Evolutionary conservation across 2,113 vertebrate species (phyloP), one percentile per base, ranked within the genome.

Genomic region (Hyperopisus bebe): DNA sequence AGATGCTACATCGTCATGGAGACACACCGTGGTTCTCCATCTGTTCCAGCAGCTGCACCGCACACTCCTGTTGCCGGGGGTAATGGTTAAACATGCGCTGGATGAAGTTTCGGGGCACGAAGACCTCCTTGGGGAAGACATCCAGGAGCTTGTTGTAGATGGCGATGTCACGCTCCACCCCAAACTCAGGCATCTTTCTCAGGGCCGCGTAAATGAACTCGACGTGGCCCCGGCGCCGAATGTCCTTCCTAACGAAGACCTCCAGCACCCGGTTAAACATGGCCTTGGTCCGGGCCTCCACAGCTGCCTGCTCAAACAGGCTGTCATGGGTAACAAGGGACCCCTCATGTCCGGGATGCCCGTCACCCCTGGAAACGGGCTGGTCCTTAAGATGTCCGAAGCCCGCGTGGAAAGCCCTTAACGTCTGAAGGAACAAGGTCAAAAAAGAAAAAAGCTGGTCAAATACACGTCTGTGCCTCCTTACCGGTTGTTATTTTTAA

Each of bases 191-290:
- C 97, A 98, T 98, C 94, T 96, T 97, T 90, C 93, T 95, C 90
- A 98, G 92, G 2, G 97, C 97, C 0, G 97, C 95, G 31, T 98
- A 98, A 91, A 98, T 97, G 47, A 98, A 97, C 92, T 98, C 97
- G 39, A 98, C 95, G 0, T 98, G 97, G 2, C 97, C 97, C 0
- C 97, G 95, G 9, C 95, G 94, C 1, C 96, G 94, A 17, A 97
- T 90, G 13, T 95, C 97, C 7, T 50, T 90, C 89, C 94, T 93
- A 44, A 27, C 91, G 66, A 97, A 98, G 39, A 93, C 58, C 0
- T 95, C 95, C 62, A 98, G 85, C 0, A 95, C 96, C 17, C 87
- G 91, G 86, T 92, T 91, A 51, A 97, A 98, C 0, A 94, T 94
- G 10, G 95, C 96, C 88, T 97, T 97, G 90, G 92, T 94, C 91